Evolutionary conservation across 1,140 invertebrate species (phyloP).

Genomic region (Agrypnia vestita): DNA sequence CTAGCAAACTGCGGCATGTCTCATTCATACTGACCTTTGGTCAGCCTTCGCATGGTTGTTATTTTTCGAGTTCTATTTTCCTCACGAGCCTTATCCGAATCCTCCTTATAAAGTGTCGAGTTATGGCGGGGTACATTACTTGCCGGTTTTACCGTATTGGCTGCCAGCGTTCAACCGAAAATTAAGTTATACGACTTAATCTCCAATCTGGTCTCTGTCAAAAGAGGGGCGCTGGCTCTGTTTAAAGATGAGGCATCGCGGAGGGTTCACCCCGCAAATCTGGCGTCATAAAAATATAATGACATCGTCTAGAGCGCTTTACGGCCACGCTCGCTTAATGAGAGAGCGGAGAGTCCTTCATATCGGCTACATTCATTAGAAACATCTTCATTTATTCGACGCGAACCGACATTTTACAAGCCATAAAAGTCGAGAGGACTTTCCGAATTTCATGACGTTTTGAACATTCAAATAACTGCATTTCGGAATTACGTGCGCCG

Average conservation of each 20-base stretch:
- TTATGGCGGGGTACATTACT: too few species aligned
- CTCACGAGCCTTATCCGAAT: too few species aligned
- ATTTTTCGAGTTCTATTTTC: too few species aligned
- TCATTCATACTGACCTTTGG: too few species aligned
- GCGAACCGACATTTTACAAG: conserved; percentile 8
- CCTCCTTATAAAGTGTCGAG: too few species aligned
- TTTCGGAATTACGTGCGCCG: background rate
- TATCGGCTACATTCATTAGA: conserved; percentile 21
- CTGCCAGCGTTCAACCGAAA: background rate
- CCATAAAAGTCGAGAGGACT: background rate
- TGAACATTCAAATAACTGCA: background rate
- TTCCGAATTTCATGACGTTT: background rate
- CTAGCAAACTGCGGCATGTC: too few species aligned
- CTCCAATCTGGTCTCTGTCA: background rate
- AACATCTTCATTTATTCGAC: background rate
- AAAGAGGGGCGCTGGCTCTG: background rate
- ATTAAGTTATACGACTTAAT: background rate
- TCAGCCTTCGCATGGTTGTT: too few species aligned
- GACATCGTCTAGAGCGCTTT: conserved; percentile 9
- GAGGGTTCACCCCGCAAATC: background rate
- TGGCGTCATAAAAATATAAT: conserved; percentile 22
- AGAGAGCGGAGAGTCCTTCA: background rate
- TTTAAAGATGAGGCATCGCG: background rate
- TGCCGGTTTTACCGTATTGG: too few species aligned
- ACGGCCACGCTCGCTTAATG: conserved; percentile 12